Base-by-base conservation (phyloP, 2,888 invertebrate genomes). In the Maniola hyperantus region DNA sequence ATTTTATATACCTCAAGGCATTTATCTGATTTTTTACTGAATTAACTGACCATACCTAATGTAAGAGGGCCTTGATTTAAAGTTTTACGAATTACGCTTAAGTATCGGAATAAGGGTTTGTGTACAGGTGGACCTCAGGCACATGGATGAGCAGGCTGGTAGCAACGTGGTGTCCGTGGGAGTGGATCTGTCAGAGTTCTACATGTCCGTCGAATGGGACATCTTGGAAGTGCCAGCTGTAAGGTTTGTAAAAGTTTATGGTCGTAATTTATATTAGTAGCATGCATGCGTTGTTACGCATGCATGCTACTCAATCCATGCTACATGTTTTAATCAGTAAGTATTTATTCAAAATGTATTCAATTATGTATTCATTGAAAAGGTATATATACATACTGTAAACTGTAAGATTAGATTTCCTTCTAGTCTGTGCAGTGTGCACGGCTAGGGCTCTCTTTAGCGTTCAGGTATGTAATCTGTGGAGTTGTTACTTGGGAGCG, bases 141-240 rank as follows among this genome's bases (percentile, higher is more conserved):
- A 98, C 83, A 97, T 97, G 96, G 97, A 98, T 83, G 97, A 98
- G 90, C 95, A 96, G 81, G 95, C 96, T 58, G 97, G 97, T 77
- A 97, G 97, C 87, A 97, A 97, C 87, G 94, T 97, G 77, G 97
- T 98, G 73, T 97, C 97, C 68, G 96, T 97, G 70, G 99, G 99
- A 64, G 98, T 99, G 70, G 99, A 99, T 91, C 94, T 99, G 73
- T 97, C 97, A 64, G 99, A 99, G 92, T 99, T 99, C 93, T 99
- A 99, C 93, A 97, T 97, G 95, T 98, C 98, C 71, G 99, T 99
- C 65, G 99, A 99, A 91, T 99, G 99, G 99, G 99, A 99, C 92
- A 98, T 99, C 79, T 93, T 99, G 72, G 97, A 98, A 93, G 99
- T 99, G 83, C 98, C 97, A 74, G 97, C 97, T 74, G 97, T 97